Conservation (phyloP, 2,888 invertebrate genomes). For the Gymnosoma rotundatum region DNA sequence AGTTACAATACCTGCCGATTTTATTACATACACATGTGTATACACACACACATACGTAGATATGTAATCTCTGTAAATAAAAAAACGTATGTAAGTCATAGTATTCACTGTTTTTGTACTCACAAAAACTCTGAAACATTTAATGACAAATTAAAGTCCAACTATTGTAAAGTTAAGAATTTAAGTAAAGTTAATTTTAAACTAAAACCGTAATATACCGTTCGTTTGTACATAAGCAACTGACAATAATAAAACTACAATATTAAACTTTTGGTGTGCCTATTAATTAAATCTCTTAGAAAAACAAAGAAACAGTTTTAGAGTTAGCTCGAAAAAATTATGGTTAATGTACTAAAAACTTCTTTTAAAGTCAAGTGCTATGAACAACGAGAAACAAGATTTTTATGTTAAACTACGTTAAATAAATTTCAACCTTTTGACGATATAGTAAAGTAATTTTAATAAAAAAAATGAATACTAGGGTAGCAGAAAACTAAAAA, state of each 20-base stretch:
- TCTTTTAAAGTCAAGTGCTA: too few relatives aligned
- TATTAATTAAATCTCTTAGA: too few relatives aligned
- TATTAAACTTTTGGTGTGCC: too few relatives aligned
- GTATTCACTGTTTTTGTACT: background rate
- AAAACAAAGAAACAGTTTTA: too few relatives aligned
- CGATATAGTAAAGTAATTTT: too few relatives aligned
- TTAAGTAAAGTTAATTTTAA: conserved; percentile 26
- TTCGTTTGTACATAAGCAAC: background rate
- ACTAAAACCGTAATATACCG: background rate
- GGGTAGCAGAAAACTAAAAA: too few relatives aligned
- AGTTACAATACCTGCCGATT: conserved; percentile 59
- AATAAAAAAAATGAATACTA: too few relatives aligned
- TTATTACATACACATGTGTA: conserved; percentile 26
- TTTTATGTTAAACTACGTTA: too few relatives aligned
- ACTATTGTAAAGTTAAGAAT: conserved; percentile 71
- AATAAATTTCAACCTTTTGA: too few relatives aligned
- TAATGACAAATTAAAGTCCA: conserved; percentile 80
- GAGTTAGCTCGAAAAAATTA: too few relatives aligned
- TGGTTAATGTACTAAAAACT: too few relatives aligned
- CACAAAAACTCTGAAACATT: conserved; percentile 36
- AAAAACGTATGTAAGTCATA: conserved; percentile 1
- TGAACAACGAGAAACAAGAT: too few relatives aligned
- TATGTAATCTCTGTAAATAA: conserved; percentile 43
- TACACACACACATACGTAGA: background rate
- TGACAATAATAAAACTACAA: background rate